Evolutionary conservation across 1,140 invertebrate genomes (phyloP).

Genomic region (Diprion similis): DNA sequence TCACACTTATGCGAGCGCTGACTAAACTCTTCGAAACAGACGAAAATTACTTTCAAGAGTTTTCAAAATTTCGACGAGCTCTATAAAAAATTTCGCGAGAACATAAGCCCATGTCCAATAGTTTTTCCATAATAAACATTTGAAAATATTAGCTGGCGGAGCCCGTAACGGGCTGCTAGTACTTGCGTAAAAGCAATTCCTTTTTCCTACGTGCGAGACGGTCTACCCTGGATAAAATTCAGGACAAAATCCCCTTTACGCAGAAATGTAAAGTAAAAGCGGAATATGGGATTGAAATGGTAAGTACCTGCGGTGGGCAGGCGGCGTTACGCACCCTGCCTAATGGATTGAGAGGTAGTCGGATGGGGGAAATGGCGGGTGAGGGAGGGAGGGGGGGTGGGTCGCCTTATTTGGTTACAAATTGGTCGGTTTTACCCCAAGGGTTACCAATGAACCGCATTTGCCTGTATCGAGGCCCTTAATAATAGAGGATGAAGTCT

Average conservation of each 20-base stretch:
- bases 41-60: neutral
- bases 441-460: conserved; percentile 4
- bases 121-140: no score
- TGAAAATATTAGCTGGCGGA: no score
- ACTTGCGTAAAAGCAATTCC: no score
- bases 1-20: no score
- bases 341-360: conserved; percentile 42
- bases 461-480: conserved; percentile 6
- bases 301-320: conserved; percentile 32
- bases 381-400: conserved; percentile 30
- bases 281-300: conserved; percentile 25
- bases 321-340: conserved; percentile 24
- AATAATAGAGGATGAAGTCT: neutral
- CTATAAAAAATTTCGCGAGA: no score
- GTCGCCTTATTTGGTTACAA: conserved; percentile 47
- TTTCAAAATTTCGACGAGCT: neutral
- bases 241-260: conserved; percentile 23
- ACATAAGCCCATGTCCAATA: no score
- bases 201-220: no score
- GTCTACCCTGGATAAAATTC: neutral
- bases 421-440: conserved; percentile 31
- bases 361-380: conserved; percentile 23
- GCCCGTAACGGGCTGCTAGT: no score
- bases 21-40: no score
- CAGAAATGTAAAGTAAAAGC: conserved; percentile 33